Base-by-base conservation (phyloP, 2,888 invertebrate genomes). In the Ophioninae sp. region DNA sequence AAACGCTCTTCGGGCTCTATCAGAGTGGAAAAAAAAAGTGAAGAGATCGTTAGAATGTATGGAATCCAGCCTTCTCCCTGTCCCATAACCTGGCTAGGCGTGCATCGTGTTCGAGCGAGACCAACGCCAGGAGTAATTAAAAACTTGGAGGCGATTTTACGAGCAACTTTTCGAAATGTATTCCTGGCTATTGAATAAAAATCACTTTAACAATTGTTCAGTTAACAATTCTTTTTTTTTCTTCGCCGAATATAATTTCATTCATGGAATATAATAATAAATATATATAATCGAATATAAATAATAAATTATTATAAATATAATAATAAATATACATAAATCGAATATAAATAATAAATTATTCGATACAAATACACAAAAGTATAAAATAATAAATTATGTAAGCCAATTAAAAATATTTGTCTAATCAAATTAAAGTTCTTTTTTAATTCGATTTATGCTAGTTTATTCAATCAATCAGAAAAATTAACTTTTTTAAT, bases 21-120 rank as follows among this genome's bases (percentile, higher is more conserved):
- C 74, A 63, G 63, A 81, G 80, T 69, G 69, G 74, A 78, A 81
- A 74, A 72, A 59, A 73, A 79, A 30, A 30, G 30, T 73, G 51
- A 61, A 44, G 39, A 8, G 20, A 63, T 44, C 69, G 73, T 74
- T 77, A 77, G 68, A 80, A 73, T 69, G 73, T 80, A 39, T 37
- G 58, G 44, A 61, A 73, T 59, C n/a, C 58, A 61, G 37, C 51
- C 69, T 44, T 30, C 22, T 41, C 37, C 23, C 59, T 20, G 65
- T 10, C 51, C 51, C 51, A 13, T 17, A 51, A 0, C 51, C 51
- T 30, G 30, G n/a, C n/a, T n/a, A n/a, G n/a, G 51, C 17, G 13
- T 67, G 22, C 51, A 37, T 51, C 68, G 59, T 44, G 61, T 13
- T 68, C 39, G 23, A 23, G 65, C 61, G 56, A 17, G 41, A 79